Evolutionary conservation across 2,888 invertebrate species (phyloP).

Genomic region (Drosophila mimetica): DNA sequence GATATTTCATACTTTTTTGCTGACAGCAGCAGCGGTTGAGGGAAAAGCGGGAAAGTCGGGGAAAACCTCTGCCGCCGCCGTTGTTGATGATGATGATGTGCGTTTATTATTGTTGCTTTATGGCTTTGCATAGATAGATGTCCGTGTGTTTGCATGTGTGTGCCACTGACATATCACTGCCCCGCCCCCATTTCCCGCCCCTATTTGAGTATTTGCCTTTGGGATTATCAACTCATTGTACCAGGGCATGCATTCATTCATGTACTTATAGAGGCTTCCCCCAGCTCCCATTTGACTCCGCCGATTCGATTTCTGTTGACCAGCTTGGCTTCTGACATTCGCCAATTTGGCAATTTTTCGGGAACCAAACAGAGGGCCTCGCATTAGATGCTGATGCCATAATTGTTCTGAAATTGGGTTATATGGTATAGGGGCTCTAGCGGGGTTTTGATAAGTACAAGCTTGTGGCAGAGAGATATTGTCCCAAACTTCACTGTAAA

Average conservation of each 20-base stretch:
- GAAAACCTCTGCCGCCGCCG: constrained; percentile 39
- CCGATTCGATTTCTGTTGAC: constrained; percentile 11
- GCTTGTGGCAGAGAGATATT: too few species aligned
- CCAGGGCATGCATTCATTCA: constrained; percentile 42
- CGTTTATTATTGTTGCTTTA: constrained; percentile 78
- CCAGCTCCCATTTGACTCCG: constrained; percentile 3
- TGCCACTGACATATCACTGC: constrained; percentile 38
- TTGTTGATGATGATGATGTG: constrained; percentile 76
- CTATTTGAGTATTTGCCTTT: constrained; percentile 59
- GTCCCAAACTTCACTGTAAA: too few species aligned
- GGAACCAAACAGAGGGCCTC: constrained; percentile 39
- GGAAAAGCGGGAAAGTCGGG: constrained; percentile 9
- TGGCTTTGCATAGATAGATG: constrained; percentile 69
- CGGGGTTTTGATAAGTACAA: too few species aligned
- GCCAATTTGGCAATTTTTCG: constrained; percentile 55
- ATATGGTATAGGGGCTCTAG: too few species aligned
- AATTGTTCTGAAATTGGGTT: constrained; percentile 55
- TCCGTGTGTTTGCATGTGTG: constrained; percentile 35
- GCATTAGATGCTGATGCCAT: constrained; percentile 54
- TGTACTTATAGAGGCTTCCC: constrained; percentile 33
- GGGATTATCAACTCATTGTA: constrained; percentile 79
- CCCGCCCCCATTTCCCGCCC: constrained; percentile 1
- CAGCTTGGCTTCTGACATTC: constrained; percentile 44
- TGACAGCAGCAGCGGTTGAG: constrained; percentile 59
- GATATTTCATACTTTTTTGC: constrained; percentile 78